Evolutionary conservation across 1,140 invertebrate genomes (phyloP), one percentile per base, ranked within the genome.

Genomic region (Aphelinus atriplicis): DNA sequence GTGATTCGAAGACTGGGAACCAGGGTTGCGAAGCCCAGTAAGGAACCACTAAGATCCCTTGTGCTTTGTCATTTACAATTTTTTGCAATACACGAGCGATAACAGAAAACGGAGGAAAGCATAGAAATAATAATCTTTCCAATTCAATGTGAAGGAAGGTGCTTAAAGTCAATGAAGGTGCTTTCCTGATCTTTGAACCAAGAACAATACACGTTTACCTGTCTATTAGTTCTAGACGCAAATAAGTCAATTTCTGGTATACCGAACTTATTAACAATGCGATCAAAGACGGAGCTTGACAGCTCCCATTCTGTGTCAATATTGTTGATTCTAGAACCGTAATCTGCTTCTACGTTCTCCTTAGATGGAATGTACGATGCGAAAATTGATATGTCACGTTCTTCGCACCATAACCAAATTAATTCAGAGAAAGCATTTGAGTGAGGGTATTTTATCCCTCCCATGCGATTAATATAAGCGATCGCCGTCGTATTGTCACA

Each of bases 241-340:
- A 69, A 60, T 5, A 69, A 60, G 53, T 69, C 55, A 3, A 69
- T 60, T 46, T 60, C 45, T 3, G 67, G 67, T 48, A 1, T 48
- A 55, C 26, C 56, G 7, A 45, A 60, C 3, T 5, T 42, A 2
- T 51, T 9, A 3, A 10, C 42, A 26, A 83, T 81, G 48, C 74
- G 7, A n/a, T 60, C 7, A 74, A 74, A 77, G 51, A 3, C 66
- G 42, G n/a, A 60, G 42, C 46, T 7, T 2, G 55, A 26, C 47
- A 79, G 53, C 60, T 71, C 56, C 76, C 70, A 75, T 58, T 79
- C 73, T 58, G 75, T 76, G 65, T 83, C 82, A 1, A 76, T 63
- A 46, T 81, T 73, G 55, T 43, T 7, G 4, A 64, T 68, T 50
- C 80, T 46, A 10, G 81, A 80, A 57, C 75, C 56, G n/a, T n/a